These are phyloP conservation scores for Crypturellus tataupa DNA, from an alignment of 2,797 vertebrate genomes.

Conservation along the genomic window DNA sequence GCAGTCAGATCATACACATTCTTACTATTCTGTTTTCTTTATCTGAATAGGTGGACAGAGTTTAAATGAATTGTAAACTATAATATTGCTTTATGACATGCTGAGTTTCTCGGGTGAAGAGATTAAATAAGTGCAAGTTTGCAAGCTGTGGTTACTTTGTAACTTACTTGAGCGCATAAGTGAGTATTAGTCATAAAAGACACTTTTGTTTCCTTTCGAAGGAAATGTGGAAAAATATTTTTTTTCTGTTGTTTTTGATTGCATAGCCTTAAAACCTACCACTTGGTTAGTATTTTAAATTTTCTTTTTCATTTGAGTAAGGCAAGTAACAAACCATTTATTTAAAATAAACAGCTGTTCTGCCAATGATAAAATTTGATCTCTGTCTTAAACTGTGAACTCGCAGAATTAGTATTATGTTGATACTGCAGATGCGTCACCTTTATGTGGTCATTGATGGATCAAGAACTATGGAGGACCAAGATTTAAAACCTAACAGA, in stretches of 20 bases:
- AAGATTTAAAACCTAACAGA: slow-evolving; percentile 94
- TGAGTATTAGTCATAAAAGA: background rate
- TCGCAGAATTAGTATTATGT: background rate
- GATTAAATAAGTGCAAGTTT: background rate
- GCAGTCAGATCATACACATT: accelerated
- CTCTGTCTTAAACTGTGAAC: background rate
- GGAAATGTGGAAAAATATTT: background rate
- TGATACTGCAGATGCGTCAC: slow-evolving; percentile 92
- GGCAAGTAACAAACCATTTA: background rate
- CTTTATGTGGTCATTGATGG: slow-evolving; percentile 93
- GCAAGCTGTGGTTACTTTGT: background rate
- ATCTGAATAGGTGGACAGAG: background rate
- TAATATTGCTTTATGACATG: accelerated
- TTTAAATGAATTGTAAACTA: background rate
- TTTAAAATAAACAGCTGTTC: background rate
- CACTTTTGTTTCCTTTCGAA: background rate
- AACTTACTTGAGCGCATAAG: background rate
- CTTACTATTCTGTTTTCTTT: accelerated
- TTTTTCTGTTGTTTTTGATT: background rate
- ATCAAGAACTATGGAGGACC: slow-evolving; percentile 98
- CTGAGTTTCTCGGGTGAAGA: background rate
- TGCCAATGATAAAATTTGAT: background rate
- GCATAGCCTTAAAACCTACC: background rate
- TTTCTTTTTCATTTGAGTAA: background rate
- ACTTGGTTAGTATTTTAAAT: background rate